Conservation (phyloP, 1,140 invertebrate species). For the Augochlora pura region DNA sequence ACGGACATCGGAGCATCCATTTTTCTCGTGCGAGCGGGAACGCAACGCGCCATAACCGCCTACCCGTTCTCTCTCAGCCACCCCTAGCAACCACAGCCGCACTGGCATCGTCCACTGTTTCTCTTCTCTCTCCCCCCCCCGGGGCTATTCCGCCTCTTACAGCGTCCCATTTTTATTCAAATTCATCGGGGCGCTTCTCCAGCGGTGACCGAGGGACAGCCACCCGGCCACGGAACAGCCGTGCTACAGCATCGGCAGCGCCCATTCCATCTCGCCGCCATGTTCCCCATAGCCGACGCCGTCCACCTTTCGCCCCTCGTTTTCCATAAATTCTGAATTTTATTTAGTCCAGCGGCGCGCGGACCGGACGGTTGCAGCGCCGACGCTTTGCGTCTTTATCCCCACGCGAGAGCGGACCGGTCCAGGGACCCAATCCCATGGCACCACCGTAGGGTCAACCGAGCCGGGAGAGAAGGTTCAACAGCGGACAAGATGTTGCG, state of each 20-base stretch:
- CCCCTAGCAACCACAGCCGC: slow-evolving; percentile 15
- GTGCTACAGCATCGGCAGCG: background rate
- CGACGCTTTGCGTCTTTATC: slow-evolving; percentile 52
- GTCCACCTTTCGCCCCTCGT: slow-evolving; percentile 51
- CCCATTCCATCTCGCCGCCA: slow-evolving; percentile 5
- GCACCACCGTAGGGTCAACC: background rate
- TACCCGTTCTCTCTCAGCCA: slow-evolving; percentile 44
- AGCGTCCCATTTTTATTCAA: slow-evolving; percentile 65
- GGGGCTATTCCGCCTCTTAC: slow-evolving; percentile 32
- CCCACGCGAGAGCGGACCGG: background rate
- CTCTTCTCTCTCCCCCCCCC: background rate
- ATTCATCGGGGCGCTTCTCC: slow-evolving; percentile 55
- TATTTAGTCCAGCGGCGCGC: slow-evolving; percentile 66
- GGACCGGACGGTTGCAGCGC: background rate
- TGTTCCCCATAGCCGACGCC: slow-evolving; percentile 20
- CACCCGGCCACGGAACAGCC: slow-evolving; percentile 3
- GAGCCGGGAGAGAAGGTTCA: background rate
- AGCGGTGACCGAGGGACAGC: slow-evolving; percentile 18
- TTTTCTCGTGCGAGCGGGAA: slow-evolving; percentile 53
- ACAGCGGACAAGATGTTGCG: background rate
- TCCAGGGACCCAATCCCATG: background rate
- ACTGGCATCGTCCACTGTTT: background rate
- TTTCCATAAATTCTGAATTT: slow-evolving; percentile 78
- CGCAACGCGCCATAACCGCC: slow-evolving; percentile 53
- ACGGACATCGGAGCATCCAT: slow-evolving; percentile 30